These are phyloP conservation scores for Philantomba maxwellii DNA, from an alignment of 2,113 vertebrate genomes.

Conservation along the genomic window DNA sequence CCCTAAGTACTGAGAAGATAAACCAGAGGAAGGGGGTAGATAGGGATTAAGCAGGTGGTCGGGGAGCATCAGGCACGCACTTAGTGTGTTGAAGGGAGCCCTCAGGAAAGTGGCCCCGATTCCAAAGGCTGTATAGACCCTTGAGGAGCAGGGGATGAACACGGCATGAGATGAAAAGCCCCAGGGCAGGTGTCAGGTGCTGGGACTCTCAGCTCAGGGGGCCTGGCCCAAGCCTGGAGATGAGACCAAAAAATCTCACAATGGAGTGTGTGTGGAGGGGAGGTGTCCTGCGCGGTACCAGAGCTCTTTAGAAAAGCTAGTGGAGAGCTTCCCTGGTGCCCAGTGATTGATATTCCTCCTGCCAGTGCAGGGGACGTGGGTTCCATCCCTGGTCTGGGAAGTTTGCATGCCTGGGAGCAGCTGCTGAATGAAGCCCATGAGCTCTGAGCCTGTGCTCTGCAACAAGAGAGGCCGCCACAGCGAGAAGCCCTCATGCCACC, in stretches of 20 bases:
- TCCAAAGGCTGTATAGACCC: background rate
- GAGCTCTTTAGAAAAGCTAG: background rate
- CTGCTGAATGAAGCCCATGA: background rate
- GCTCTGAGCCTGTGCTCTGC: background rate
- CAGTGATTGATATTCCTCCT: background rate
- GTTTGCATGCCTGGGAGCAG: background rate
- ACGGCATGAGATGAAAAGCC: background rate
- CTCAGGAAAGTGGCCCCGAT: background rate
- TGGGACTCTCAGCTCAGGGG: background rate
- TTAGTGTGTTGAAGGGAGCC: background rate
- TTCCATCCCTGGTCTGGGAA: background rate
- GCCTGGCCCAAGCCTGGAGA: background rate
- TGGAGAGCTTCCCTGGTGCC: background rate
- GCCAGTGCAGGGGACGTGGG: background rate
- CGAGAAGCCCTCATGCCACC: background rate
- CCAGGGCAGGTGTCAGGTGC: background rate
- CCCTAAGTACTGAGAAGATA: background rate
- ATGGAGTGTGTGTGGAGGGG: rapidly evolving
- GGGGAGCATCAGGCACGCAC: background rate
- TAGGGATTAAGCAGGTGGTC: background rate
- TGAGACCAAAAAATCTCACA: background rate
- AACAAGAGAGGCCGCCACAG: background rate
- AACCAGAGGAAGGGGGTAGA: background rate
- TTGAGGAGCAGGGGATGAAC: background rate
- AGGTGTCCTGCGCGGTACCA: background rate